phyloP scores from a whole-genome alignment of 2,888 invertebrate genomes.

The Hemithea aestivaria region DNA sequence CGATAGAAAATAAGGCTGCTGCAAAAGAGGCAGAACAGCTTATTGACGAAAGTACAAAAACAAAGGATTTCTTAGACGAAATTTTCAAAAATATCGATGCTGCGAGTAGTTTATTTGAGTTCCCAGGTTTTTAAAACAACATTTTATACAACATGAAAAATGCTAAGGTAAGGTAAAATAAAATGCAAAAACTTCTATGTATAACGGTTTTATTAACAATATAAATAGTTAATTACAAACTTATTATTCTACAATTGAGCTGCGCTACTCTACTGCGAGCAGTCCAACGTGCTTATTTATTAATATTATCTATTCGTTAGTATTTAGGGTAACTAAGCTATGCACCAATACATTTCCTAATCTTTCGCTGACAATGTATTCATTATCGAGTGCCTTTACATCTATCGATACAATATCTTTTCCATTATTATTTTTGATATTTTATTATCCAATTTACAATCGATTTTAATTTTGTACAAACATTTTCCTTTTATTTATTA shows the following conservation, averaged over 20 bases:
- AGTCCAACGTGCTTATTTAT: constrained; percentile 68
- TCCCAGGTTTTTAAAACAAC: no score
- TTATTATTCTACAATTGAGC: constrained; percentile 75
- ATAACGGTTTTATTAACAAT: constrained; percentile 79
- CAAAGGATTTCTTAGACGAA: neutral
- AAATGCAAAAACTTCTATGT: constrained; percentile 51
- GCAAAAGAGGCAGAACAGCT: constrained; percentile 9
- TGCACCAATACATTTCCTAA: constrained; percentile 54
- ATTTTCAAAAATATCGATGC: no score
- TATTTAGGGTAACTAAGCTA: constrained; percentile 46
- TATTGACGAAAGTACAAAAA: constrained; percentile 8
- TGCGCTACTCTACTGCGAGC: constrained; percentile 77
- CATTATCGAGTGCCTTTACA: constrained; percentile 14
- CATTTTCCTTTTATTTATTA: constrained; percentile 33
- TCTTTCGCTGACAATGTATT: constrained; percentile 19
- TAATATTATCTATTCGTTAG: constrained; percentile 21
- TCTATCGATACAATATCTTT: constrained; percentile 20
- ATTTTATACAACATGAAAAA: no score
- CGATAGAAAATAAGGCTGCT: constrained; percentile 5
- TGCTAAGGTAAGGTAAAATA: constrained; percentile 14
- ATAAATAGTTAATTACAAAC: constrained; percentile 78
- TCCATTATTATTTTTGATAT: constrained; percentile 33
- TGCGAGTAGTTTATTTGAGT: no score
- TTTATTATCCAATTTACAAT: constrained; percentile 25
- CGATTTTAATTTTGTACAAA: constrained; percentile 50